Evolutionary conservation across 2,113 vertebrate species (phyloP).

Genomic region (Herpetotheres cachinnans): DNA sequence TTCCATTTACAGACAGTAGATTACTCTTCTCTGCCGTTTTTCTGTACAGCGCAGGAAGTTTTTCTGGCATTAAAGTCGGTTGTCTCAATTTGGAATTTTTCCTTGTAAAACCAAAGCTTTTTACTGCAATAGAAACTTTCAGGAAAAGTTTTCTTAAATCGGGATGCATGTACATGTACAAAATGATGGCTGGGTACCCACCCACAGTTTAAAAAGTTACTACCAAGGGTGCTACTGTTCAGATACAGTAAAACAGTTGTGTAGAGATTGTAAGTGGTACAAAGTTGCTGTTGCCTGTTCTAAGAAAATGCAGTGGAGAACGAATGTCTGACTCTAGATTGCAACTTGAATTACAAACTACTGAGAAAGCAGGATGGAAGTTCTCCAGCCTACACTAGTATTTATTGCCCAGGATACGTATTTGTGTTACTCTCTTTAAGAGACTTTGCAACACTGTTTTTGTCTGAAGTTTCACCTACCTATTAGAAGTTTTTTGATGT

Average conservation of each 20-base stretch:
- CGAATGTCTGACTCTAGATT: background rate
- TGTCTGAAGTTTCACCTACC: background rate
- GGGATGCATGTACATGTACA: background rate
- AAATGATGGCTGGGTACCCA: background rate
- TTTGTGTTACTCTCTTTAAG: background rate
- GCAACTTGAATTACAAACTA: background rate
- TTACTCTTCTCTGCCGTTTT: background rate
- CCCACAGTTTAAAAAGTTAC: background rate
- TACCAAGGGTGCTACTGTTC: background rate
- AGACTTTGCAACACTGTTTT: background rate
- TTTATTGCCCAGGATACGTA: background rate
- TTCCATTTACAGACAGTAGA: background rate
- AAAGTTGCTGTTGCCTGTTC: background rate
- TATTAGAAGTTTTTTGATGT: background rate
- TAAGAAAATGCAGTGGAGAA: background rate
- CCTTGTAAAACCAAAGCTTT: background rate
- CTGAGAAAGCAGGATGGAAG: background rate
- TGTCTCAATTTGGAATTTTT: background rate
- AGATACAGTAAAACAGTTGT: background rate
- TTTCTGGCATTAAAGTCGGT: background rate
- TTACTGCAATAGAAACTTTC: background rate
- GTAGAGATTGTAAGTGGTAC: background rate
- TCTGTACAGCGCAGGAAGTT: background rate
- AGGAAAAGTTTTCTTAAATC: background rate
- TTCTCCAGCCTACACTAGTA: background rate